These are phyloP conservation scores for Coregonus ussuriensis DNA, from an alignment of 2,797 vertebrate species.

Conservation along the genomic window DNA sequence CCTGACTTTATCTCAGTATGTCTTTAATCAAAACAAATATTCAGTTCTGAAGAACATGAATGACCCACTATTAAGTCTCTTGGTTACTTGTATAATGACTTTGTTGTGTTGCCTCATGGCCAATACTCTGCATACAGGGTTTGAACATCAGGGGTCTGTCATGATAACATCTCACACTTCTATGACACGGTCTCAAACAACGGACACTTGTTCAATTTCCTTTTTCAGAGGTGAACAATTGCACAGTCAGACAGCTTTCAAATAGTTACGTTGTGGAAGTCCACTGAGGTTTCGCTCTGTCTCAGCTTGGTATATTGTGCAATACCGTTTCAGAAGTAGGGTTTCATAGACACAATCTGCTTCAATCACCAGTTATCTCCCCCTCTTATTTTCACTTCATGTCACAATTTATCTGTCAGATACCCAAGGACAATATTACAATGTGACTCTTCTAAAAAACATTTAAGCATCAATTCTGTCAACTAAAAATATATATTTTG, in stretches of 20 bases:
- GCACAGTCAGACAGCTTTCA: slow-evolving; percentile 32
- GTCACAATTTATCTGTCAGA: slow-evolving; percentile 4
- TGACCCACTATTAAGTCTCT: background rate
- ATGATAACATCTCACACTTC: slow-evolving; percentile 56
- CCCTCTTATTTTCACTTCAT: slow-evolving; percentile 26
- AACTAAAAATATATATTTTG: background rate
- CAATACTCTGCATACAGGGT: background rate
- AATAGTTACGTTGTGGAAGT: slow-evolving; percentile 35
- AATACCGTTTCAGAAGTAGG: slow-evolving; percentile 4
- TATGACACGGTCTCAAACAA: slow-evolving; percentile 40
- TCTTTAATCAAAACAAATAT: background rate
- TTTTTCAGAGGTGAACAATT: slow-evolving; percentile 46
- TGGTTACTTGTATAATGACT: background rate
- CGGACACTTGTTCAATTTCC: slow-evolving; percentile 51
- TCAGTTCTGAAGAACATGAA: background rate
- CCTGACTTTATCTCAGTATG: background rate
- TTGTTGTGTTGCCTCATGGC: background rate
- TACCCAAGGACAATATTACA: background rate
- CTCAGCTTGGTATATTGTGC: slow-evolving; percentile 20
- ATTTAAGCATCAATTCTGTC: too few relatives aligned
- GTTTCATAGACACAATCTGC: slow-evolving; percentile 25
- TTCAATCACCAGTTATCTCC: slow-evolving; percentile 24
- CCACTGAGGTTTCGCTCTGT: slow-evolving; percentile 40
- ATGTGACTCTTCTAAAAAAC: background rate
- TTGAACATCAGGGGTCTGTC: slow-evolving; percentile 12